A percentile compares a stretch with the other conserved stretches of the same genome.
These are phyloP conservation scores for Heliconius charithonia DNA, from an alignment of 2,888 invertebrate genomes.

Conservation along the genomic window DNA sequence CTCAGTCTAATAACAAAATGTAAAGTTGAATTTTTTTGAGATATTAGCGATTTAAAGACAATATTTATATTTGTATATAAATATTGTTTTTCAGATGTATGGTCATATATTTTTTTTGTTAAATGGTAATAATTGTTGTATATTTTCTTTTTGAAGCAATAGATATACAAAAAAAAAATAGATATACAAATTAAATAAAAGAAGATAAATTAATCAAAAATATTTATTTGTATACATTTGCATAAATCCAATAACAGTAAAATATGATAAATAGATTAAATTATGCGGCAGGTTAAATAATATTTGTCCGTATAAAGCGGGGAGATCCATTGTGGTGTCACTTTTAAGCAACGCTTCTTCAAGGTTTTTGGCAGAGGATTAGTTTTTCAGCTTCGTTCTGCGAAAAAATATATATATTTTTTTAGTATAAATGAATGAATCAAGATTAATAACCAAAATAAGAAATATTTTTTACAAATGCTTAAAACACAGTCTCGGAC, in stretches of 20 bases:
- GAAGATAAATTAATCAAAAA: constrained; percentile 36
- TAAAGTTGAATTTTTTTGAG: too few relatives aligned
- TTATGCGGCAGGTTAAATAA: constrained; percentile 26
- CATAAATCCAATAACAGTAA: constrained; percentile 31
- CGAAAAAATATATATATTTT: constrained; percentile 50
- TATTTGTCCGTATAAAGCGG: constrained; percentile 9
- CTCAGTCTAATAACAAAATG: too few relatives aligned
- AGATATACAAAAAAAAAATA: neutral
- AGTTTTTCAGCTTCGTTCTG: constrained; percentile 78
- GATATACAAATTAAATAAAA: neutral
- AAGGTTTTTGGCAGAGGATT: constrained; percentile 74
- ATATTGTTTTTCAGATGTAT: too few relatives aligned
- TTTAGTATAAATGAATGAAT: neutral
- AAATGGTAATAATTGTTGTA: neutral
- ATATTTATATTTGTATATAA: too few relatives aligned
- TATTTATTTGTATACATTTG: constrained; percentile 41
- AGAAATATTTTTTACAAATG: too few relatives aligned
- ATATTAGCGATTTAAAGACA: too few relatives aligned
- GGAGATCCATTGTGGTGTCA: constrained; percentile 34
- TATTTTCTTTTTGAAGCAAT: neutral
- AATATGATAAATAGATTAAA: constrained; percentile 27
- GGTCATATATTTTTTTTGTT: too few relatives aligned
- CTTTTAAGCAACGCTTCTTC: constrained; percentile 47
- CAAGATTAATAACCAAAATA: too few relatives aligned
- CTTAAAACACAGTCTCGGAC: too few relatives aligned